Base-by-base conservation (phyloP, 2,797 vertebrate species). In the Tokudaia muenninki region DNA sequence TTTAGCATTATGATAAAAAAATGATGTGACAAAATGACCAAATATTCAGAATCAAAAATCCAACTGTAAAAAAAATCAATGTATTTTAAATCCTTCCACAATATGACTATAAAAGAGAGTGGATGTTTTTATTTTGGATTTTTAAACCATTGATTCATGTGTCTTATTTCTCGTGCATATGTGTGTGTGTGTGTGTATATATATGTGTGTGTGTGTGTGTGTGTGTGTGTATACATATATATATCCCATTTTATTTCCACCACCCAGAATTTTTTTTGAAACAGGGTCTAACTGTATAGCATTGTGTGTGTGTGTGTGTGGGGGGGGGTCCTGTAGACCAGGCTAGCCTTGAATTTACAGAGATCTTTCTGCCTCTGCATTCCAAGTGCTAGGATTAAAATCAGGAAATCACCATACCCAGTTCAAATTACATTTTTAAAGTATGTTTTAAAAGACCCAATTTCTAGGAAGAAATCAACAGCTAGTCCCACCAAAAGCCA, bases 81-180 rank as follows among this genome's bases (percentile, higher is more conserved):
- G 7, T 67, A 96, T 61, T 94, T 50, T 90, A 96, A 93, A 82
- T 75, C n/a, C 6, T 91, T 88, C 74, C 61, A 63, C 7, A 47
- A 26, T n/a, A 94, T n/a, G 34, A 67, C 79, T 95, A 78, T 50
- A 87, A 75, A 1, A 89, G 89, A 82, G 63, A 29, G 1, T 55
- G 10, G 16, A 57, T 61, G 19, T 74, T 88, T 93, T 50, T 59
- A 94, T 6, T 61, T 52, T 37, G 44, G 41, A 24, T 89, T 55
- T 44, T 59, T 41, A 31, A 16, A 74, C 19, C 44, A 17, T 34
- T 75, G 10, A 29, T 22, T 59, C 37, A 55, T n/a, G 9, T 52
- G 29, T 37, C 3, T 44, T 55, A 55, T 12, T 91, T 74, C 37
- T 47, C 26, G 26, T 63, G 41, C 41, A 11, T 63, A 29, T 63